Evolutionary conservation across 2,888 invertebrate species (phyloP).

Genomic region (Rotaria magnacalcarata): DNA sequence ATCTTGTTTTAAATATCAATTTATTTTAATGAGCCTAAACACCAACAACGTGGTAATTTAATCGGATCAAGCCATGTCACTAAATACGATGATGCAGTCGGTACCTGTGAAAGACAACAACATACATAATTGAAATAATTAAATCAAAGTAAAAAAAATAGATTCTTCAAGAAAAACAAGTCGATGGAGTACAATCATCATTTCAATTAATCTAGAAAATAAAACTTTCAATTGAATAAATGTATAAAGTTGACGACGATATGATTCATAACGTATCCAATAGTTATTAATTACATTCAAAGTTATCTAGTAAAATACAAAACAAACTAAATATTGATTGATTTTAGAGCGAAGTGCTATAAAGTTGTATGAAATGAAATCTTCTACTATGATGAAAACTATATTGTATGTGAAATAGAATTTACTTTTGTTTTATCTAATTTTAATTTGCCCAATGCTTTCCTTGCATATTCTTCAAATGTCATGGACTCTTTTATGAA

Average conservation of each 20-base stretch:
- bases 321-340: too few relatives aligned
- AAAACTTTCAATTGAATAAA: slow-evolving; percentile 45
- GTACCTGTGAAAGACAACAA: not conserved
- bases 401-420: too few relatives aligned
- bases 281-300: slow-evolving; percentile 30
- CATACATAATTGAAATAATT: not conserved
- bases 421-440: slow-evolving; percentile 38
- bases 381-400: too few relatives aligned
- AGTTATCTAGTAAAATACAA: slow-evolving; percentile 1
- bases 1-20: not conserved
- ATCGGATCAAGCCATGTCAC: slow-evolving; percentile 40
- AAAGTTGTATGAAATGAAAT: too few relatives aligned
- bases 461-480: slow-evolving; percentile 43
- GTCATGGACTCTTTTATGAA: not conserved
- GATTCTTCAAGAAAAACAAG: slow-evolving; percentile 39
- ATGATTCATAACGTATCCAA: not conserved
- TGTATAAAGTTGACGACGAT: slow-evolving; percentile 18
- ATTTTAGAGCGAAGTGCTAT: too few relatives aligned
- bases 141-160: not conserved
- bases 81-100: slow-evolving; percentile 14
- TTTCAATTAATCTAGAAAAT: slow-evolving; percentile 41
- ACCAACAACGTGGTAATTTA: slow-evolving; percentile 41
- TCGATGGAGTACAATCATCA: slow-evolving; percentile 42
- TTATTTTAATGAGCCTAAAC: slow-evolving; percentile 39
- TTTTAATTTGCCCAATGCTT: slow-evolving; percentile 42